Evolutionary conservation across 2,797 vertebrate genomes (phyloP), one percentile per base, ranked within the genome.

Genomic region (Silurus lanzhouensis): DNA sequence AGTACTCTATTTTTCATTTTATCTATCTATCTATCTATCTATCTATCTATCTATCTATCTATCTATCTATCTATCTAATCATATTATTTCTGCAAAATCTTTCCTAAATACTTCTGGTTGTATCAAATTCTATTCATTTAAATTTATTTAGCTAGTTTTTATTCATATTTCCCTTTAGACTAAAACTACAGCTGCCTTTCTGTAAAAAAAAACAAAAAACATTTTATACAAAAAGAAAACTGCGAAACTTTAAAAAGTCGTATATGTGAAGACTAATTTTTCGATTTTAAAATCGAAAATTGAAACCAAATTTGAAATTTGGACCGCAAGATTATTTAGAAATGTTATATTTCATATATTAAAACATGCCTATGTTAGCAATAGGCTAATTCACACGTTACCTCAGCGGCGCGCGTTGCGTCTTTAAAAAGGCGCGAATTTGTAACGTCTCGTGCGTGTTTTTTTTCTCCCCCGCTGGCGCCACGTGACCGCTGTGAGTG

Each of bases 371-470:
- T 1, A 3, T 14, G 20, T 72, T 52, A 75, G 68, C 82, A 48
- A 83, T 58, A 83, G 14, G 82, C 82, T 74, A 63, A 63, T 66
- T 60, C 46, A 48, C 57, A 83, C 19, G 48, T 74, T 27, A 82
- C 82, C 70, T 27, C 57, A 74, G 82, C 27, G 70, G 25, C n/a
- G 57, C 82, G 70, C 68, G 82, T 83, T 67, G 81, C 80, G 80
- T 61, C 70, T 83, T 83, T 83, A 83, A 83, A 83, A 83, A 74
- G 82, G 82, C 82, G 82, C 82, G 82, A 83, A 83, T 27, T 74
- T 74, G 68, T 83, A 75, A 46, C 31, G 68, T 58, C 82, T 57
- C 22, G 55, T 83, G 82, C 77, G 22, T 80, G 77, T 80, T 64
- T 48, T 80, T 27, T 27, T 14, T 20, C 7, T 55, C 78, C 57